phyloP scores from a whole-genome alignment of 1,140 invertebrate genomes.

The Drosophila sechellia region DNA sequence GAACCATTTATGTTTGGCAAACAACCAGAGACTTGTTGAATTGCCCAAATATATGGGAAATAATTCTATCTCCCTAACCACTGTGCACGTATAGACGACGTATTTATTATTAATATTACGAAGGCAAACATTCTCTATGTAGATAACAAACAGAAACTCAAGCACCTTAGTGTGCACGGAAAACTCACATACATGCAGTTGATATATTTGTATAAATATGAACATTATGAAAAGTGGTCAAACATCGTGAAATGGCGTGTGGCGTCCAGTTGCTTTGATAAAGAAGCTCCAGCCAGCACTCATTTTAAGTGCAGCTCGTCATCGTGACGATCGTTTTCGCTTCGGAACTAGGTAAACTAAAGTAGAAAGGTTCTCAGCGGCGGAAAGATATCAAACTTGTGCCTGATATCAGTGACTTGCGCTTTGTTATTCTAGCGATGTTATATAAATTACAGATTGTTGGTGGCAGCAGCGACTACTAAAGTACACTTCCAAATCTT shows the following conservation, averaged over 20 bases:
- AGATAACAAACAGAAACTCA: slow-evolving; percentile 51
- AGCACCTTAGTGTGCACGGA: background rate
- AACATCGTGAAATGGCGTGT: slow-evolving; percentile 9
- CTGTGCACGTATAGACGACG: slow-evolving; percentile 31
- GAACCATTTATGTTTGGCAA: too few relatives aligned
- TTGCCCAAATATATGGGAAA: too few relatives aligned
- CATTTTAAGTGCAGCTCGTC: slow-evolving; percentile 17
- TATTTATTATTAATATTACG: slow-evolving; percentile 30
- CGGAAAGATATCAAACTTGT: slow-evolving; percentile 26
- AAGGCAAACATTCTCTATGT: slow-evolving; percentile 41
- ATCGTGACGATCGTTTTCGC: slow-evolving; percentile 42
- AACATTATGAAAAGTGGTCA: slow-evolving; percentile 14
- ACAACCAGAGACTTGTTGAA: background rate
- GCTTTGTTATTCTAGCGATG: slow-evolving; percentile 1
- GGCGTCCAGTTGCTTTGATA: slow-evolving; percentile 22
- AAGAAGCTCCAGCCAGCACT: slow-evolving; percentile 3
- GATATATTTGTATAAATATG: slow-evolving; percentile 4
- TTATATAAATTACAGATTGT: slow-evolving; percentile 27
- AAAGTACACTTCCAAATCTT: background rate
- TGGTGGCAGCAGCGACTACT: background rate
- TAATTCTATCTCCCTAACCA: slow-evolving; percentile 21
- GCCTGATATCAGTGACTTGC: slow-evolving; percentile 16
- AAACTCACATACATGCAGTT: background rate
- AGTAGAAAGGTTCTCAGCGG: background rate
- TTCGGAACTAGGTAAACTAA: slow-evolving; percentile 12